Evolutionary conservation across 2,113 vertebrate species (phyloP).

Genomic region (Rallus limicola): DNA sequence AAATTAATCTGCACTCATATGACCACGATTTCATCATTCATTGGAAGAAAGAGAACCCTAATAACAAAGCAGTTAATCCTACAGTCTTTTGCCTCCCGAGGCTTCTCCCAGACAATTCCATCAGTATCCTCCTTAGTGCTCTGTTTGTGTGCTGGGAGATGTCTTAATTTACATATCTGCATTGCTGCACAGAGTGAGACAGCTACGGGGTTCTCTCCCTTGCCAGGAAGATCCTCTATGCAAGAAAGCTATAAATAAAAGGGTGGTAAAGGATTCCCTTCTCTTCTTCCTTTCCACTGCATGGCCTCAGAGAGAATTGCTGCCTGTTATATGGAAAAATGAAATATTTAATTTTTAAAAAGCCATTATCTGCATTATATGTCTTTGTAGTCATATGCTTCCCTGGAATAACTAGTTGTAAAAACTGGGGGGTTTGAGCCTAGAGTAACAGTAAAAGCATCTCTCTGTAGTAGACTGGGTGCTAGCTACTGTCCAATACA

Average conservation of each 20-base stretch:
- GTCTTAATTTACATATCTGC: conserved; percentile 25
- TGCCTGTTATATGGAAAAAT: not conserved
- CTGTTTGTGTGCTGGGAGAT: not conserved
- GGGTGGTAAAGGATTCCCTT: not conserved
- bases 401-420: not conserved
- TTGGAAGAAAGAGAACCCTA: not conserved
- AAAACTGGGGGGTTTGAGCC: not conserved
- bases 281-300: not conserved
- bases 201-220: not conserved
- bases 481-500: not conserved
- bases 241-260: not conserved
- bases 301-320: not conserved
- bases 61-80: not conserved
- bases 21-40: not conserved
- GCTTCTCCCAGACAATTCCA: conserved; percentile 15
- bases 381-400: not conserved
- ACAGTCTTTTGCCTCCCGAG: not conserved
- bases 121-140: not conserved
- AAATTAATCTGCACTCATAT: not conserved
- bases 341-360: not conserved
- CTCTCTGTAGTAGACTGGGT: not conserved
- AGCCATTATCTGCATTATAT: not conserved
- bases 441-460: not conserved
- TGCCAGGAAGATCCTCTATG: not conserved
- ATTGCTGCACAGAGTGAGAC: not conserved